phyloP scores from a whole-genome alignment of 2,888 invertebrate genomes.

The Nineta flava region DNA sequence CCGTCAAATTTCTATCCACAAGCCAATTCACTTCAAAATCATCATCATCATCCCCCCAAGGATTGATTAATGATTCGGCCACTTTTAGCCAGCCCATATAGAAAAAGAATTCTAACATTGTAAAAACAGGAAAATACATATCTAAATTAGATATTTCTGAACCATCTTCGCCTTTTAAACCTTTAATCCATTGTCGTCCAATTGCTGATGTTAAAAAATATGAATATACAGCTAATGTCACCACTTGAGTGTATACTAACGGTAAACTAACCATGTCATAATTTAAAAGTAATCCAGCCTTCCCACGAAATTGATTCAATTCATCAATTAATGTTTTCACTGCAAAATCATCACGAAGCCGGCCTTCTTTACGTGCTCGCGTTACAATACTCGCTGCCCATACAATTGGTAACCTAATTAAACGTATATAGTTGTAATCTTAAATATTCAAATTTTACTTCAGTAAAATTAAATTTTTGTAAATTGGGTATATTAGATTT shows the following conservation, averaged over 20 bases:
- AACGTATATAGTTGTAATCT: neutral
- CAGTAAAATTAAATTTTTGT: neutral
- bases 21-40: conserved; percentile 90
- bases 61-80: conserved; percentile 81
- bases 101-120: conserved; percentile 73
- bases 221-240: conserved; percentile 82
- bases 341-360: conserved; percentile 81
- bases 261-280: conserved; percentile 70
- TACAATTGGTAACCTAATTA: conserved; percentile 64
- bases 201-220: conserved; percentile 79
- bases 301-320: conserved; percentile 67
- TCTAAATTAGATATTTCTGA: conserved; percentile 42
- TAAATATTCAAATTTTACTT: no score
- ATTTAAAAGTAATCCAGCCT: conserved; percentile 57
- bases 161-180: conserved; percentile 20
- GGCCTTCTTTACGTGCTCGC: conserved; percentile 74
- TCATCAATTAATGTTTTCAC: conserved; percentile 83
- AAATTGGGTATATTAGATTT: conserved; percentile 2
- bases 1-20: conserved; percentile 77
- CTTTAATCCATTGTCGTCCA: conserved; percentile 75
- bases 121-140: conserved; percentile 80
- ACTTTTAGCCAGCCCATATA: conserved; percentile 88
- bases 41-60: conserved; percentile 83
- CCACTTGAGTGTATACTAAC: conserved; percentile 74
- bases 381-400: conserved; percentile 87